Conservation (phyloP, 2,113 vertebrate genomes). For the Rynchops niger region DNA sequence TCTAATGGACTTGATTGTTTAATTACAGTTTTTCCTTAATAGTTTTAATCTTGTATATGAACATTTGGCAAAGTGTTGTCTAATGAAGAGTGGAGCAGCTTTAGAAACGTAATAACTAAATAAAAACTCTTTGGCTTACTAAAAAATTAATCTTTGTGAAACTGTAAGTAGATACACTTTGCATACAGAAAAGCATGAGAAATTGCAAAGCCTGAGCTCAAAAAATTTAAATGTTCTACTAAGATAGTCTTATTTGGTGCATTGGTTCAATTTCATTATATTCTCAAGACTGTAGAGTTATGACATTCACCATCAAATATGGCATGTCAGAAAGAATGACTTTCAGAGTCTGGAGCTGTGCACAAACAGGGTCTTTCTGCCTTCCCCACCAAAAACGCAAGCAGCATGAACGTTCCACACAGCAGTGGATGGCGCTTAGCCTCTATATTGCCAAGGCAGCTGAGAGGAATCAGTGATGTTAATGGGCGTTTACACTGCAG, state of each 20-base stretch:
- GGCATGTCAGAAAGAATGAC: background rate
- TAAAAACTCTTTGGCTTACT: background rate
- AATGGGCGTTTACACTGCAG: background rate
- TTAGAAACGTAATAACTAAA: background rate
- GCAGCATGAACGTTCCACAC: background rate
- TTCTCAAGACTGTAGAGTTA: background rate
- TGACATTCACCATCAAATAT: background rate
- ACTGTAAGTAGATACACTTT: background rate
- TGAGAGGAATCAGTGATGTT: background rate
- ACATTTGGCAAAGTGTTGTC: background rate
- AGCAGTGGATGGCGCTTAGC: background rate
- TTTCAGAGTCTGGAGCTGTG: background rate
- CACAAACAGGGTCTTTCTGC: background rate
- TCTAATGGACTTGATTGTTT: background rate
- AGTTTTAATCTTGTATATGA: background rate
- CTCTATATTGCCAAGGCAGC: background rate
- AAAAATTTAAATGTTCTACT: background rate
- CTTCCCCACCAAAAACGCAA: background rate
- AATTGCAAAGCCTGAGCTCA: background rate
- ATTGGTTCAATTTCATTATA: background rate
- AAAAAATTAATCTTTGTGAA: background rate
- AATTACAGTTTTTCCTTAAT: background rate
- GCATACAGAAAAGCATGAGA: background rate
- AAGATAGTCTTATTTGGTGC: background rate
- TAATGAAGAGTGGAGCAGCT: background rate